Conservation (phyloP, 1,140 invertebrate genomes). For the Daktulosphaira vitifoliae region DNA sequence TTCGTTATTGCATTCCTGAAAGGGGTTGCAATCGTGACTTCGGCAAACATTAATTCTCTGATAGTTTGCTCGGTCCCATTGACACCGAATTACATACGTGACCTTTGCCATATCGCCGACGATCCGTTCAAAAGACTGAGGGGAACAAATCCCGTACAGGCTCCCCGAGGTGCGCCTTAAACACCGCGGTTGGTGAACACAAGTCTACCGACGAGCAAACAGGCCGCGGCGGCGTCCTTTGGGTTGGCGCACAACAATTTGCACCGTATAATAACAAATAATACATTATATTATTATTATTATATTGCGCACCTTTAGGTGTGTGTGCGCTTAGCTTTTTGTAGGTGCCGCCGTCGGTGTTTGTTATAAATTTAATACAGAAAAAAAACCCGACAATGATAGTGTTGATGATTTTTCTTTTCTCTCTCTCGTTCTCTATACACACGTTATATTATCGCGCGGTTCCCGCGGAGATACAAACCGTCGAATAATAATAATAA, state of each 20-base stretch:
- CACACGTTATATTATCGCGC: not conserved
- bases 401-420: constrained; percentile 14
- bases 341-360: not conserved
- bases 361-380: constrained; percentile 28
- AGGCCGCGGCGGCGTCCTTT: constrained; percentile 19
- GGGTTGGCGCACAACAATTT: constrained; percentile 14
- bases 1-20: no score
- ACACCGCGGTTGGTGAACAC: constrained; percentile 14
- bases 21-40: no score
- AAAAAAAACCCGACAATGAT: constrained; percentile 17
- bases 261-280: constrained; percentile 33
- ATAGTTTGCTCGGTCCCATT: not conserved
- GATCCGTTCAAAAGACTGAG: no score
- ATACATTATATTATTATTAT: constrained; percentile 29
- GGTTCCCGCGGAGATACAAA: not conserved
- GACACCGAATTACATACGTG: not conserved
- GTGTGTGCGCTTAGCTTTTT: not conserved
- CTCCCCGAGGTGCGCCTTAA: constrained; percentile 21
- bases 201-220: not conserved
- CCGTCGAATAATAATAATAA: not conserved
- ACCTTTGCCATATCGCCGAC: no score
- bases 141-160: not conserved
- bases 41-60: not conserved
- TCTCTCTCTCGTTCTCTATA: not conserved
- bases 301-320: not conserved